A percentile compares a stretch with the other conserved stretches of the same genome.
These are phyloP conservation scores for Scaptomyza hsui DNA, from an alignment of 1,140 invertebrate genomes.

Conservation along the genomic window DNA sequence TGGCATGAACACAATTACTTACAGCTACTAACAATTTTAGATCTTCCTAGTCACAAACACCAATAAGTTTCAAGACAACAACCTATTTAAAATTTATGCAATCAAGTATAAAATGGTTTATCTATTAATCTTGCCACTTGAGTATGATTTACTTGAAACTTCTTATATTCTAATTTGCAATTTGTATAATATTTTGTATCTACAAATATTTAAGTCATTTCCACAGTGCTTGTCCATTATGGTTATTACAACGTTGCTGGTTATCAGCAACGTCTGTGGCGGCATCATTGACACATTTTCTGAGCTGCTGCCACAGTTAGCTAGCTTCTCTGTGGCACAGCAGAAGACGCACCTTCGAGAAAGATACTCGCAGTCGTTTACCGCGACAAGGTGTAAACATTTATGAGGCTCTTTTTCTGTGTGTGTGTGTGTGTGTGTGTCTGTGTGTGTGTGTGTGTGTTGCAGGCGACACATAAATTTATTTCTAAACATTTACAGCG, in stretches of 20 bases:
- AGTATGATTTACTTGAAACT: too few species aligned
- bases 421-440: conserved; percentile 44
- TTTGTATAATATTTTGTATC: too few species aligned
- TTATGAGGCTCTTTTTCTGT: conserved; percentile 57
- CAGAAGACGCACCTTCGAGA: conserved; percentile 11
- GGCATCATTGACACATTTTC: conserved; percentile 74
- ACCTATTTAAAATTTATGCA: too few species aligned
- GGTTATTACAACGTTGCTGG: conserved; percentile 62
- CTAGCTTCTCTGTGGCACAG: conserved; percentile 8
- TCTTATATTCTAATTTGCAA: too few species aligned
- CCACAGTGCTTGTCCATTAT: conserved; percentile 74
- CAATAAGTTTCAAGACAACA: too few species aligned
- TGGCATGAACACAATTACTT: not conserved
- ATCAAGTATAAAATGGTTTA: too few species aligned
- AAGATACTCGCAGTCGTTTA: conserved; percentile 36
- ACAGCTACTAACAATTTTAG: too few species aligned
- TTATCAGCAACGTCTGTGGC: conserved; percentile 52
- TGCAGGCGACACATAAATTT: conserved; percentile 79
- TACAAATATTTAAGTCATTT: too few species aligned
- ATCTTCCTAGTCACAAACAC: too few species aligned
- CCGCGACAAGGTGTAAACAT: conserved; percentile 75
- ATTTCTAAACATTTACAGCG: conserved; percentile 75
- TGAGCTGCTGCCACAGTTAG: conserved; percentile 22
- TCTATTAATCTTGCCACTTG: too few species aligned
- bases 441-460: conserved; percentile 46